Conservation (phyloP, 2,113 vertebrate genomes). For the Pantherophis guttatus region DNA sequence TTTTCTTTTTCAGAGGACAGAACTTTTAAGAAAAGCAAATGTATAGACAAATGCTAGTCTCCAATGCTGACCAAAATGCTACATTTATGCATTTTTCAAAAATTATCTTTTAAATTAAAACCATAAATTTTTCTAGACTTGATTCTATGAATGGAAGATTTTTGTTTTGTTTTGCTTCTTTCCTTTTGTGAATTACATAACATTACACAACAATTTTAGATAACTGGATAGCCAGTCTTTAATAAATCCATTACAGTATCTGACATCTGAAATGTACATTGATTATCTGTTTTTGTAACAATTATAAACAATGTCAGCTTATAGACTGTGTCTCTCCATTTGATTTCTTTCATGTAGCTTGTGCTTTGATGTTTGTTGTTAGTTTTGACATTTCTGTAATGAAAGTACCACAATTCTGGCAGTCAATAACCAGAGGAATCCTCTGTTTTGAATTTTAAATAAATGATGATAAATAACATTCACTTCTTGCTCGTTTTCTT, state of each 20-base stretch:
- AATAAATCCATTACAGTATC: slow-evolving; percentile 77
- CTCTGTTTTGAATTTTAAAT: slow-evolving; percentile 60
- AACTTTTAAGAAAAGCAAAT: slow-evolving; percentile 57
- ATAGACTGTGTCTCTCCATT: slow-evolving; percentile 69
- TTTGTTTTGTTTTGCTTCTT: slow-evolving; percentile 32
- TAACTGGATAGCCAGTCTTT: slow-evolving; percentile 78
- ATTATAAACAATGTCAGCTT: slow-evolving; percentile 73
- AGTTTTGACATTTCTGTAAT: slow-evolving; percentile 65
- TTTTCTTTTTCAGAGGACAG: slow-evolving; percentile 61
- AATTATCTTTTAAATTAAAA: slow-evolving; percentile 67
- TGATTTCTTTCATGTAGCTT: slow-evolving; percentile 71
- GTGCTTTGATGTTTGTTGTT: slow-evolving; percentile 68
- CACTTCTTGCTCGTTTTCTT: slow-evolving; percentile 59
- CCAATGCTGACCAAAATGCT: slow-evolving; percentile 72
- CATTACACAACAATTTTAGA: slow-evolving; percentile 74
- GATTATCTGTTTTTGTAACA: slow-evolving; percentile 71
- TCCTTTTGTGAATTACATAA: slow-evolving; percentile 68
- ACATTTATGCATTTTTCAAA: slow-evolving; percentile 72
- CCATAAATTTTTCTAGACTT: slow-evolving; percentile 68
- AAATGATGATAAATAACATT: slow-evolving; percentile 72
- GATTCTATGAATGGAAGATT: neutral
- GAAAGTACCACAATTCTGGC: slow-evolving; percentile 77
- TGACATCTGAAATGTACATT: slow-evolving; percentile 79
- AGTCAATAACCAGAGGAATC: slow-evolving; percentile 72
- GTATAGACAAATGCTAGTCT: slow-evolving; percentile 64